Conservation (phyloP, 2,797 vertebrate genomes). For the Sebastolobus altivelis region DNA sequence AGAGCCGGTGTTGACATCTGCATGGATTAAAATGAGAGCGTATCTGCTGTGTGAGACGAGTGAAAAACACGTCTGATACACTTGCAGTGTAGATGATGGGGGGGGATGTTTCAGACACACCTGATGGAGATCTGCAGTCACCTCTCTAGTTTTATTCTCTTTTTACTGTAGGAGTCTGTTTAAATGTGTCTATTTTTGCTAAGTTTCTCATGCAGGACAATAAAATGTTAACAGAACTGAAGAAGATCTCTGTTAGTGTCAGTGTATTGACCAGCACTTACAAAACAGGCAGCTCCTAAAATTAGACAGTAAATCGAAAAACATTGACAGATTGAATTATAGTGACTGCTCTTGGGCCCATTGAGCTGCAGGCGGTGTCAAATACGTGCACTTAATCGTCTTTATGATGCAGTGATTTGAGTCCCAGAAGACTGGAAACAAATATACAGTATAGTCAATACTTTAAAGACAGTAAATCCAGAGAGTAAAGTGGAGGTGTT, state of each 20-base stretch:
- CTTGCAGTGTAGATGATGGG: no score
- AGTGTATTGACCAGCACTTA: neutral
- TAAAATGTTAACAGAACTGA: neutral
- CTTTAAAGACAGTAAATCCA: neutral
- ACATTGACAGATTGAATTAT: slow-evolving; percentile 1
- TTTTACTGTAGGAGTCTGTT: neutral
- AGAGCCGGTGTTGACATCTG: no score
- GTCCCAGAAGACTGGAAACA: neutral
- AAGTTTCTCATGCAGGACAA: no score
- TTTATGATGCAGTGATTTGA: neutral
- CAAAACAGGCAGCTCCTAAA: neutral
- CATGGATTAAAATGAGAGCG: no score
- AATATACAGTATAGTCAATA: neutral
- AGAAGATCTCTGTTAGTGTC: neutral
- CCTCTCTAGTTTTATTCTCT: neutral
- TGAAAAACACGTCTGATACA: no score
- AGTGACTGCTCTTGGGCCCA: neutral
- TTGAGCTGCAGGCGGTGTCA: neutral
- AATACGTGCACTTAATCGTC: slow-evolving; percentile 5
- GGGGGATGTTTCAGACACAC: no score
- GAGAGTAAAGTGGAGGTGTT: neutral
- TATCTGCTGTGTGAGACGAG: no score
- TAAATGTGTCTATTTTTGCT: neutral
- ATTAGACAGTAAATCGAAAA: neutral
- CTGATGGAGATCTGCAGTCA: no score